Evolutionary conservation across 2,888 invertebrate genomes (phyloP).

Genomic region (Sminthurinus aureus): DNA sequence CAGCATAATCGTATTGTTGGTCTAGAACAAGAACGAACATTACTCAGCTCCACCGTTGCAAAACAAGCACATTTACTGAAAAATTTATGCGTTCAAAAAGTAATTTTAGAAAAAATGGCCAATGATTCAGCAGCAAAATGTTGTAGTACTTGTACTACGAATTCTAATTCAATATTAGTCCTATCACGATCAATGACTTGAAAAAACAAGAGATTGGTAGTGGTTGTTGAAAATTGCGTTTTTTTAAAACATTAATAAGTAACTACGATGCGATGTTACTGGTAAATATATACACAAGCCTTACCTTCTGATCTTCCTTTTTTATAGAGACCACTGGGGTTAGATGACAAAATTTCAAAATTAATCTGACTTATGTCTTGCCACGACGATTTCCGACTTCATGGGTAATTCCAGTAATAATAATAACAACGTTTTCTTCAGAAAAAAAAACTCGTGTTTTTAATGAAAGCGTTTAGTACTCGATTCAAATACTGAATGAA

Average conservation of each 20-base stretch:
- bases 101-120: conserved; percentile 31
- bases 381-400: no score
- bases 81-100: conserved; percentile 43
- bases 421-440: not conserved
- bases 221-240: not conserved
- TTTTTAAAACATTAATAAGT: not conserved
- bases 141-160: not conserved
- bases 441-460: not conserved
- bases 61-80: conserved; percentile 51
- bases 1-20: conserved; percentile 45
- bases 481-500: no score
- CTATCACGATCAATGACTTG: no score
- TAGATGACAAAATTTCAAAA: conserved; percentile 19
- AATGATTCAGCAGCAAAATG: no score
- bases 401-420: not conserved
- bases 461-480: no score
- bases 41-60: conserved; percentile 47
- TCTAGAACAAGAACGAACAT: conserved; percentile 51
- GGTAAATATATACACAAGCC: no score
- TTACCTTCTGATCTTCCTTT: not conserved
- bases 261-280: no score
- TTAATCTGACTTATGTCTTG: conserved; percentile 2
- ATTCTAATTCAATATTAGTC: not conserved
- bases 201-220: not conserved
- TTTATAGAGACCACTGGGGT: not conserved